A percentile compares a stretch with the other conserved stretches of the same genome.
Conservation (phyloP, 2,797 vertebrate species). For the Acrossocheilus fasciatus region DNA sequence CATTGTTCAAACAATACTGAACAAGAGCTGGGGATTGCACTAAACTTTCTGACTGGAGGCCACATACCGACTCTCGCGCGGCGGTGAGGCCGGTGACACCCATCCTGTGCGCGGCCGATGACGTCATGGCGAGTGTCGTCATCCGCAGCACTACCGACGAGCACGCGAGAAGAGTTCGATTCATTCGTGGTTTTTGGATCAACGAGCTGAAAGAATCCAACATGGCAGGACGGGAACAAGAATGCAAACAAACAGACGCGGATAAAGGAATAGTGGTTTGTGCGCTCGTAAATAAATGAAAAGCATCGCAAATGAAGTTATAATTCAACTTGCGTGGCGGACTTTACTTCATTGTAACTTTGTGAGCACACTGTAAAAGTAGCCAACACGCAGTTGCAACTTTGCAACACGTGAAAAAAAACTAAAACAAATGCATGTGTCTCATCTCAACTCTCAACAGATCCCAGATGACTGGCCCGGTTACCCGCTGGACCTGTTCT, state of each 20-base stretch:
- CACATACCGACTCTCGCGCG: not conserved
- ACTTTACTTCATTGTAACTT: not conserved
- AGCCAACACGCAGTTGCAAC: not conserved
- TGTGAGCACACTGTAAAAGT: not conserved
- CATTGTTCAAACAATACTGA: not conserved
- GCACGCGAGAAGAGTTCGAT: not conserved
- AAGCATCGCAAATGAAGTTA: not conserved
- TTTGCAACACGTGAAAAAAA: not conserved
- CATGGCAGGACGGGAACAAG: constrained; percentile 48
- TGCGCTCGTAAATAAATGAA: not conserved
- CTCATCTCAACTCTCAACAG: constrained; percentile 62
- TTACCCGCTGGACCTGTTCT: constrained; percentile 89
- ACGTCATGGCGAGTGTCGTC: constrained; percentile 4
- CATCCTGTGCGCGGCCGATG: not conserved
- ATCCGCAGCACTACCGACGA: not conserved
- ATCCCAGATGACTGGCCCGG: constrained; percentile 89
- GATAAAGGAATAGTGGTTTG: not conserved
- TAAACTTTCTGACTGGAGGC: not conserved
- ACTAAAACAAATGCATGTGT: not conserved
- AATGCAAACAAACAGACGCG: constrained; percentile 2
- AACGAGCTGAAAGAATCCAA: constrained; percentile 35
- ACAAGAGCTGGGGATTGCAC: not conserved
- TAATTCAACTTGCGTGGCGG: not conserved
- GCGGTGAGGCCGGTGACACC: not conserved
- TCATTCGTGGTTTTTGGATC: not conserved